Conservation (phyloP, 2,797 vertebrate species). For the Argentina silus region DNA sequence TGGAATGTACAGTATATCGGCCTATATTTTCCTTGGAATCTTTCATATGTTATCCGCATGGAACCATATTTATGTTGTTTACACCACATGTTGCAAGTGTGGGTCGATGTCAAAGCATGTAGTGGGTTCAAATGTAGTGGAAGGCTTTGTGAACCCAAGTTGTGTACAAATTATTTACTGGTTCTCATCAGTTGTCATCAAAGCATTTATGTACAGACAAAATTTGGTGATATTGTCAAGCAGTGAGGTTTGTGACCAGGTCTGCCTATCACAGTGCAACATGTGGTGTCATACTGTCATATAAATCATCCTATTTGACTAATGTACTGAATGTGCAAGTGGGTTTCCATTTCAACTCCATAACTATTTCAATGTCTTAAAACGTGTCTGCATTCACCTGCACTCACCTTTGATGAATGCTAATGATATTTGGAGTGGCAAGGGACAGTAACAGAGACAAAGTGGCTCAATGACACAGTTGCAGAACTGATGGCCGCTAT, state of each 20-base stretch:
- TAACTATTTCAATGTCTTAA: constrained; percentile 17
- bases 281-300: constrained; percentile 30
- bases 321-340: constrained; percentile 18
- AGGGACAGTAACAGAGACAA: constrained; percentile 44
- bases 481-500: constrained; percentile 67
- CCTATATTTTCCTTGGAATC: constrained; percentile 12
- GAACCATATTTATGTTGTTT: no score
- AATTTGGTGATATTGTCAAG: no score
- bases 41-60: neutral
- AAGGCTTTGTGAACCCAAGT: neutral
- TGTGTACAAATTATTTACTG: neutral
- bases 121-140: neutral
- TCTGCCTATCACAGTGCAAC: constrained; percentile 7
- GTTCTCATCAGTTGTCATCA: neutral
- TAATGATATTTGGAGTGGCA: constrained; percentile 19
- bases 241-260: neutral
- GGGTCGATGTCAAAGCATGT: no score
- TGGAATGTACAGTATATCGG: constrained; percentile 12
- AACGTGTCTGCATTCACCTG: constrained; percentile 33
- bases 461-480: constrained; percentile 70
- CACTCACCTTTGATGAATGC: constrained; percentile 22
- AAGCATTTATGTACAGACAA: neutral
- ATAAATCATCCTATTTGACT: neutral
- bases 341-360: constrained; percentile 39
- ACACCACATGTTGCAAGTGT: constrained; percentile 19